A percentile compares a stretch with the other conserved stretches of the same genome.
Conservation (phyloP, 1,140 invertebrate species). For the Trichoplusia ni region DNA sequence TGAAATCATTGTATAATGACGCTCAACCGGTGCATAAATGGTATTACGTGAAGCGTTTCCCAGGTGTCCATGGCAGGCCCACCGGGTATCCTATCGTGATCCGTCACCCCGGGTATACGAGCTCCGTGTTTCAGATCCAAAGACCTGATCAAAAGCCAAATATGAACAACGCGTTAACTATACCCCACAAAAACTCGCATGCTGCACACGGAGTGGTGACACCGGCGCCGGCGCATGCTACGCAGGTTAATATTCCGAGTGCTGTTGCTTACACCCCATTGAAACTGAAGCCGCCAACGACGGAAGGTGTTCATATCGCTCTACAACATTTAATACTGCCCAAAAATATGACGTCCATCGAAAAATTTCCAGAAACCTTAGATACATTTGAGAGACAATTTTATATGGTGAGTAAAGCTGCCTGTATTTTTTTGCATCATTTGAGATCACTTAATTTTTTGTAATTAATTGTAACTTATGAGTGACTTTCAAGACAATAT, state of each 20-base stretch:
- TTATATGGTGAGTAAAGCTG: conserved; percentile 48
- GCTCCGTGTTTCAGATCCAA: not conserved
- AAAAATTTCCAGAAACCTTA: conserved; percentile 40
- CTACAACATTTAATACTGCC: not conserved
- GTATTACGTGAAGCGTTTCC: too few relatives aligned
- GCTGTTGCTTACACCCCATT: not conserved
- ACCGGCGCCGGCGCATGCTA: not conserved
- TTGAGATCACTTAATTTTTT: not conserved
- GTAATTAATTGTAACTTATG: not conserved
- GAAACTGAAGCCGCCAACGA: not conserved
- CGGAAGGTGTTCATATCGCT: not conserved
- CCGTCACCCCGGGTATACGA: not conserved
- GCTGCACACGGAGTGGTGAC: not conserved
- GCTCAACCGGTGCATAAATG: too few relatives aligned
- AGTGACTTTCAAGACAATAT: too few relatives aligned
- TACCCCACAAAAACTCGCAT: not conserved
- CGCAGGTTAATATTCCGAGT: not conserved
- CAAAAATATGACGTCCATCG: not conserved
- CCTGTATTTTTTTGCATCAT: not conserved
- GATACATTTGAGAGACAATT: conserved; percentile 51
- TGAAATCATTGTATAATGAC: too few relatives aligned
- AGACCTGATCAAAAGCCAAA: not conserved
- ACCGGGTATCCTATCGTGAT: too few relatives aligned
- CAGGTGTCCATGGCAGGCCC: too few relatives aligned
- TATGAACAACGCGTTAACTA: not conserved